Evolutionary conservation across 2,888 invertebrate species (phyloP).

Genomic region (Nipponacmea schrenckii): DNA sequence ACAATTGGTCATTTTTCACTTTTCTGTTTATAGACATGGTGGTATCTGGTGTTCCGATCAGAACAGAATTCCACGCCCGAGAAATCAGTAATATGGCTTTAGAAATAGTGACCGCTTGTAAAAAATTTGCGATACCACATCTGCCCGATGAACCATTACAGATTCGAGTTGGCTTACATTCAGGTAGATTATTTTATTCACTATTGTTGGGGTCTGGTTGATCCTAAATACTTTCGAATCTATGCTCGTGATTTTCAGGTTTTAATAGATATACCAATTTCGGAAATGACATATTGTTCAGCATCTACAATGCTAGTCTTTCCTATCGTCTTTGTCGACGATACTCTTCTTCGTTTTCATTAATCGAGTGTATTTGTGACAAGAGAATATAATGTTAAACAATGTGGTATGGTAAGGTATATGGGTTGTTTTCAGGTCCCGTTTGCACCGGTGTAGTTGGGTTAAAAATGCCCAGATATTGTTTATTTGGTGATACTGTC

Average conservation of each 20-base stretch:
- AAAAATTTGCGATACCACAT: conserved; percentile 54
- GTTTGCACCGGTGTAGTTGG: conserved; percentile 55
- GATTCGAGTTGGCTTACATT: conserved; percentile 58
- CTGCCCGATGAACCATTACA: conserved; percentile 46
- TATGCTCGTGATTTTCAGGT: too few relatives aligned
- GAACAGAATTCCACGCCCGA: conserved; percentile 46
- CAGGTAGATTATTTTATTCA: conserved; percentile 38
- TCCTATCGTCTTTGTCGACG: too few relatives aligned
- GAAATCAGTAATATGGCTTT: conserved; percentile 56
- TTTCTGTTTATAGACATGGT: conserved; percentile 54
- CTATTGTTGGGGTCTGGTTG: not conserved
- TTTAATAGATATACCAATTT: too few relatives aligned
- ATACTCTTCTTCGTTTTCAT: too few relatives aligned
- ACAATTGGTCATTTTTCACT: too few relatives aligned
- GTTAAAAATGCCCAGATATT: conserved; percentile 48
- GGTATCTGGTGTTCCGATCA: conserved; percentile 56
- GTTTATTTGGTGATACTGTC: conserved; percentile 54
- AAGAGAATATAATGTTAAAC: too few relatives aligned
- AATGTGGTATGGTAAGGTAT: not conserved
- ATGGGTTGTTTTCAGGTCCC: conserved; percentile 40
- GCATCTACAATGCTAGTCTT: too few relatives aligned
- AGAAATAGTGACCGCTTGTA: conserved; percentile 47
- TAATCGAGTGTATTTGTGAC: too few relatives aligned
- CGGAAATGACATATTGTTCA: too few relatives aligned
- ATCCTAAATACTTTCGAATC: too few relatives aligned